Conservation (phyloP, 2,888 invertebrate species). For the Pollenia griseotomentosa region DNA sequence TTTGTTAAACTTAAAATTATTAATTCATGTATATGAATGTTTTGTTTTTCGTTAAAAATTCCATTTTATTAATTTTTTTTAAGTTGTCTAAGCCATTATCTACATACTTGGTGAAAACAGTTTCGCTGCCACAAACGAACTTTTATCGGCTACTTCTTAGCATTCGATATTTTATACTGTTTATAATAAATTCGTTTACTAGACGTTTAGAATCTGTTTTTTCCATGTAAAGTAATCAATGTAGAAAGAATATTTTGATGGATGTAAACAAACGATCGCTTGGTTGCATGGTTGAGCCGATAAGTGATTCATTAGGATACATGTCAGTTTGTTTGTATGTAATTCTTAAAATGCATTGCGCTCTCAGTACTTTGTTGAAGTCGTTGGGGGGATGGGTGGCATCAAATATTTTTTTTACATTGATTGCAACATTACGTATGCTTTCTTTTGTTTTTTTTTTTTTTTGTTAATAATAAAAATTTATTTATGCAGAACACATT, state of each 20-base stretch:
- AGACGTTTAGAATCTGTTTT: too few species aligned
- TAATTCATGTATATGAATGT: slow-evolving; percentile 57
- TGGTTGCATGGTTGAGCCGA: not conserved
- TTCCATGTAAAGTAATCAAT: not conserved
- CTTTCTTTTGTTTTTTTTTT: slow-evolving; percentile 62
- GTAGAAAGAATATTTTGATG: slow-evolving; percentile 15
- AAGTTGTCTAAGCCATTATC: slow-evolving; percentile 23
- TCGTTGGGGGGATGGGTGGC: not conserved
- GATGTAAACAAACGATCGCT: not conserved
- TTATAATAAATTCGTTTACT: too few species aligned
- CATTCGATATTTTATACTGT: not conserved
- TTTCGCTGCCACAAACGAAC: not conserved
- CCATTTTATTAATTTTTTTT: slow-evolving; percentile 66
- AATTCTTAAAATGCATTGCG: not conserved
- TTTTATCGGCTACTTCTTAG: not conserved
- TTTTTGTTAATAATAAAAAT: slow-evolving; percentile 59
- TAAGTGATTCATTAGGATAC: not conserved
- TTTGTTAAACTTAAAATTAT: slow-evolving; percentile 76
- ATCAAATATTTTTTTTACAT: slow-evolving; percentile 38
- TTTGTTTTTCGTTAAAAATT: slow-evolving; percentile 63
- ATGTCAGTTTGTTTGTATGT: not conserved
- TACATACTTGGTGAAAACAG: not conserved
- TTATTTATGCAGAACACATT: slow-evolving; percentile 73
- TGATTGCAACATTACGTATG: slow-evolving; percentile 26
- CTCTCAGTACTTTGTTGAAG: not conserved